A percentile compares a stretch with the other conserved stretches of the same genome.
These are phyloP conservation scores for Carcinoscorpius rotundicauda DNA, from an alignment of 1,140 invertebrate genomes.

Conservation along the genomic window DNA sequence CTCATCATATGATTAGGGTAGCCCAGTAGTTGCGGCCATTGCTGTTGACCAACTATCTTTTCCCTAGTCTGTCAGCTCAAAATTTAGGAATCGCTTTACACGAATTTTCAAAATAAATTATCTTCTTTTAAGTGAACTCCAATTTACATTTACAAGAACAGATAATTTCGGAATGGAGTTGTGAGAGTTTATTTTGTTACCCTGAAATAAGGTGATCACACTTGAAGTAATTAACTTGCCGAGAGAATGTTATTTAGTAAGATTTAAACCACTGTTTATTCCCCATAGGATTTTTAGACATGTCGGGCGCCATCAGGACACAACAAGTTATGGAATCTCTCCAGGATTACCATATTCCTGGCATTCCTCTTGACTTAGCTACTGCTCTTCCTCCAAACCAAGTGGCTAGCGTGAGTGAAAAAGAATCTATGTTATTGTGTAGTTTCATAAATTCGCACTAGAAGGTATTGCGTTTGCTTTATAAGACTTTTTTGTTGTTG, in stretches of 20 bases:
- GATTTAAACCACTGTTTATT: not conserved
- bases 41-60: no score
- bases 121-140: not conserved
- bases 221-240: not conserved
- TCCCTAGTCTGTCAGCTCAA: no score
- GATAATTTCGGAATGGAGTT: not conserved
- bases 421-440: no score
- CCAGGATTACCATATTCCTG: slow-evolving; percentile 22
- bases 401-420: slow-evolving; percentile 24
- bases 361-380: slow-evolving; percentile 20
- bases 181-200: no score
- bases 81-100: no score
- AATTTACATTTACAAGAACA: not conserved
- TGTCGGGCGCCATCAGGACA: slow-evolving; percentile 12
- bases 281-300: slow-evolving; percentile 20
- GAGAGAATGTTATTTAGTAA: not conserved
- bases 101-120: no score
- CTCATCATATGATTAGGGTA: no score
- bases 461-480: not conserved
- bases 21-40: no score
- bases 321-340: slow-evolving; percentile 16
- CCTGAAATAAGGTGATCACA: no score
- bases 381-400: slow-evolving; percentile 23
- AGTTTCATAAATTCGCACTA: no score
- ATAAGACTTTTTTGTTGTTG: not conserved